Base-by-base conservation (phyloP, 2,888 invertebrate genomes). In the Caenorhabditis sp. region DNA sequence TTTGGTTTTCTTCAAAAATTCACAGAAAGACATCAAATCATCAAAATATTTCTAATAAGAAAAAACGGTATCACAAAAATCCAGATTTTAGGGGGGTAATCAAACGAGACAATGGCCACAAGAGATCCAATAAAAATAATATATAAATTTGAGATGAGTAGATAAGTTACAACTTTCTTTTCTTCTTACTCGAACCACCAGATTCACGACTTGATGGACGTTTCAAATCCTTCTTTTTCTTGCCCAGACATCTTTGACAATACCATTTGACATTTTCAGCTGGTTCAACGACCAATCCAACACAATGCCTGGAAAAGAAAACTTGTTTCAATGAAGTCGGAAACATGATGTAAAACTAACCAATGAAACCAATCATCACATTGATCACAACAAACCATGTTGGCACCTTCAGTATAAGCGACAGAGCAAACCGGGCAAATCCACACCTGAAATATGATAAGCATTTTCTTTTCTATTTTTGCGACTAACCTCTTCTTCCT, bases 281-380 rank as follows among this genome's bases (percentile, higher is more conserved):
- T 14, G 84, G 85, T 5, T 84, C 79, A 26, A 75, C 77, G 14
- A 75, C 36, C 23, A 86, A 54, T 36, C 84, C 84, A 26, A 86
- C 85, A 61, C 86, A 86, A 27, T 76, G 77, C 85, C 85, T 85
- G 64, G 53, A 78, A 67, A 49, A 8, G 10, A 31, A 10, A 31
- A n/a, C n/a, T n/a, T n/a, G n/a, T n/a, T n/a, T n/a, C n/a, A n/a
- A n/a, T n/a, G n/a, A n/a, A n/a, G n/a, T 27, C 19, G 27, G 51
- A 37, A 43, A 43, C 14, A n/a, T n/a, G n/a, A n/a, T n/a, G n/a
- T n/a, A n/a, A 53, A 64, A 12, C 77, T 61, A 54, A 84, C 86
- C 85, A 87, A 66, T 86, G 86, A 67, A 81, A 87, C 86, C 86
- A 86, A 19, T 80, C 69, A 61, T 86, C 80, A 67, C 86, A 86